Evolutionary conservation across 2,113 vertebrate species (phyloP).

Genomic region (Myotis lucifugus): DNA sequence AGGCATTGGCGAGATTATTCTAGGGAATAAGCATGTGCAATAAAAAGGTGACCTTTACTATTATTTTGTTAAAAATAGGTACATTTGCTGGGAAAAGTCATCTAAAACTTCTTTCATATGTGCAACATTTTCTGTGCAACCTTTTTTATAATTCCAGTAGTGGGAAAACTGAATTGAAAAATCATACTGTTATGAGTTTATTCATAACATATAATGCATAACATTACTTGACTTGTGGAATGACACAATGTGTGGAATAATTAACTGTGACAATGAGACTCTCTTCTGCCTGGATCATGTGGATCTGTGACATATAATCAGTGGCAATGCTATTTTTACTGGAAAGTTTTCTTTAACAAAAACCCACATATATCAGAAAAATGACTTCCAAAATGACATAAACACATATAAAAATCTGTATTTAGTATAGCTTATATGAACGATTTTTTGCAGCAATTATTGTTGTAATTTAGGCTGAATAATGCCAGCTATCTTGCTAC

Average conservation of each 20-base stretch:
- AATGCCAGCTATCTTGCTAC: conserved; percentile 54
- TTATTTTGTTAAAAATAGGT: background rate
- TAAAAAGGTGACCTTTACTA: conserved; percentile 30
- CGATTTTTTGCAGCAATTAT: background rate
- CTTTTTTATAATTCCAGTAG: background rate
- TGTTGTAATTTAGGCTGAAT: conserved; percentile 22
- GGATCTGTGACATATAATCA: background rate
- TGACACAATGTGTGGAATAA: background rate
- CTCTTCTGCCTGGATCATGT: background rate
- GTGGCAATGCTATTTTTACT: background rate
- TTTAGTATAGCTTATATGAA: background rate
- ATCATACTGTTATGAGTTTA: background rate
- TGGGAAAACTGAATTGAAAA: background rate
- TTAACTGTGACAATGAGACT: background rate
- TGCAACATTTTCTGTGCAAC: background rate
- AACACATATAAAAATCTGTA: background rate
- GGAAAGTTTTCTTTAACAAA: conserved; percentile 12
- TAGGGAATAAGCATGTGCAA: background rate
- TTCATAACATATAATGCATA: background rate
- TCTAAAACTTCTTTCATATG: background rate
- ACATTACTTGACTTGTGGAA: conserved; percentile 7
- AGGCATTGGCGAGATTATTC: background rate
- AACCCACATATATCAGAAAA: background rate
- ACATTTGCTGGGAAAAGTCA: background rate
- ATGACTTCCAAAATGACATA: background rate